phyloP scores from a whole-genome alignment of 2,797 vertebrate species.

The Siniperca obscura region DNA sequence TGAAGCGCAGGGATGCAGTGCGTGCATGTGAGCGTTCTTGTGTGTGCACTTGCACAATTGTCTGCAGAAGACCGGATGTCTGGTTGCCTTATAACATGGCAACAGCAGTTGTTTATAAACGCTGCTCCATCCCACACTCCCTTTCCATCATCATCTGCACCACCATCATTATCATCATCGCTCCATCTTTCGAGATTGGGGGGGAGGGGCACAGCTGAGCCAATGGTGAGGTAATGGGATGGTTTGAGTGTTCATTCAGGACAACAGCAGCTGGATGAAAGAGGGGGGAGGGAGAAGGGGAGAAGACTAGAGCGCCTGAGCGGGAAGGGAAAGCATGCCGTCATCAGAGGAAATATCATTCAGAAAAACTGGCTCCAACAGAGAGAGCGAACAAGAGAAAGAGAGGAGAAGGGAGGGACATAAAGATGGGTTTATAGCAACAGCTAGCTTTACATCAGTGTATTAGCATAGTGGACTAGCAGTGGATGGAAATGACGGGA shows the following conservation, averaged over 20 bases:
- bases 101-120: constrained; percentile 74
- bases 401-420: background rate
- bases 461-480: background rate
- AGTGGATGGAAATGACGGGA: background rate
- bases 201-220: constrained; percentile 39
- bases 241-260: constrained; percentile 72
- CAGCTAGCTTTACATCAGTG: constrained; percentile 5
- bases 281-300: constrained; percentile 16
- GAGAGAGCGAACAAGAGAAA: background rate
- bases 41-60: constrained; percentile 5
- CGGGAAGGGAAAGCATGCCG: constrained; percentile 43
- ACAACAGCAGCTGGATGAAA: constrained; percentile 70
- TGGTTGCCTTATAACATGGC: constrained; percentile 67
- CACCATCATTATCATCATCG: constrained; percentile 28
- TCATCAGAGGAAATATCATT: constrained; percentile 53
- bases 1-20: constrained; percentile 65
- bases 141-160: constrained; percentile 65
- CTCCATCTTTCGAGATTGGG: constrained; percentile 17
- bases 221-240: constrained; percentile 49
- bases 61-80: constrained; percentile 78
- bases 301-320: constrained; percentile 6
- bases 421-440: background rate
- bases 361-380: constrained; percentile 45
- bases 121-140: constrained; percentile 41
- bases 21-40: constrained; percentile 24